These are phyloP conservation scores for Leptura quadrifasciata DNA, from an alignment of 2,888 invertebrate species.

Conservation along the genomic window DNA sequence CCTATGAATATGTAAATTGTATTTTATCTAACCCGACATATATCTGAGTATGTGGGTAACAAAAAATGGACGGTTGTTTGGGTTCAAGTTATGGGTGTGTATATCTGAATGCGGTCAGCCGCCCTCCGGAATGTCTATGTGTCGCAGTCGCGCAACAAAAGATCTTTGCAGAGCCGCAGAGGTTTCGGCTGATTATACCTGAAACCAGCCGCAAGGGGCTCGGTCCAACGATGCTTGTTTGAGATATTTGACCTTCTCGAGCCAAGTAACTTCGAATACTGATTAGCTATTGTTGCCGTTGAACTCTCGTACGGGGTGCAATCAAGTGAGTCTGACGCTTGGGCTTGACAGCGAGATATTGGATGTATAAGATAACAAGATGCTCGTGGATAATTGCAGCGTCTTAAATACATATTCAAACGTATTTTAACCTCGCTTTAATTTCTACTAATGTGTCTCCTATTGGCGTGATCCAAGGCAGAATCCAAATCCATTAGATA, in stretches of 20 bases:
- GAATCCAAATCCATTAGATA: too few relatives aligned
- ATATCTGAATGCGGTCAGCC: neutral
- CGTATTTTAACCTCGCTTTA: too few relatives aligned
- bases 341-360: too few relatives aligned
- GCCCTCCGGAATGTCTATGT: neutral
- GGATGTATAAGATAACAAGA: too few relatives aligned
- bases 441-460: too few relatives aligned
- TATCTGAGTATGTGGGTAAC: neutral
- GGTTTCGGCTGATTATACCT: slow-evolving; percentile 7
- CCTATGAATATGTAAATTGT: too few relatives aligned
- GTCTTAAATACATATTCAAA: too few relatives aligned
- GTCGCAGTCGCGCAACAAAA: neutral
- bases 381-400: too few relatives aligned
- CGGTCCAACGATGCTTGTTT: neutral
- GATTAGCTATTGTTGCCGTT: neutral
- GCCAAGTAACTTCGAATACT: slow-evolving; percentile 3
- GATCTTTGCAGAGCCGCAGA: neutral
- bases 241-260: slow-evolving; percentile 7
- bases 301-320: neutral
- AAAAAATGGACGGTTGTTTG: neutral
- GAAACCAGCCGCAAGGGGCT: neutral
- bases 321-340: neutral
- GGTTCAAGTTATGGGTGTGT: slow-evolving; percentile 1
- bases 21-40: too few relatives aligned
- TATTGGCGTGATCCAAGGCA: too few relatives aligned